Evolutionary conservation across 1,140 invertebrate genomes (phyloP), one percentile per base, ranked within the genome.

Genomic region (Hestina assimilis): DNA sequence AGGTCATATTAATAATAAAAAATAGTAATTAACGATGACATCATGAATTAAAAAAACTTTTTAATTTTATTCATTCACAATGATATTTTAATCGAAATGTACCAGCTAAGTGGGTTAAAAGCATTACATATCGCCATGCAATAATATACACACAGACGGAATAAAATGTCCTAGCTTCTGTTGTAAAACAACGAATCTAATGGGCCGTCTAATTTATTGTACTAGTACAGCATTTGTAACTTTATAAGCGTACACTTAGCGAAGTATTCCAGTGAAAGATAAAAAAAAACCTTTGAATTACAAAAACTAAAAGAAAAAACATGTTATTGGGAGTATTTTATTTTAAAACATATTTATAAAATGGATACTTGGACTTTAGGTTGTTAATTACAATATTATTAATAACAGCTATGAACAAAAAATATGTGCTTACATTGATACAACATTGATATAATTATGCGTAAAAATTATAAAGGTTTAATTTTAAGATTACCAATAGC

Each of bases 181-280:
- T 38, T 38, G 33, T 48, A 59, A 59, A 50, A 48, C 46, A 51
- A 46, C 29, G 29, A 26, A 35, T 23, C 48, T 59, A 59, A 59
- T 59, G 50, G 48, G 15, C 29, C 48, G 24, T 40, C 31, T 59
- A 59, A 53, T 59, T 59, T 59, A 59, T 51, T 42, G 28, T 7
- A 8, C 6, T n/a, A 14, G 33, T 23, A 26, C 17, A 12, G 28
- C 35, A 35, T 42, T 28, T 28, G 38, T 20, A 26, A 52, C 17
- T 21, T 21, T 42, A 26, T 52, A 42, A 42, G n/a, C 33, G 50
- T 42, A 31, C 46, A 31, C 28, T 35, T 21, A 23, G 29, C 19
- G 29, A 38, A 11, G 15, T 17, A 38, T 19, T 38, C 14, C 12
- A 5, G 12, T 15, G 11, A 33, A 33, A 33, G 12, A 15, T 9